phyloP scores from a whole-genome alignment of 2,888 invertebrate genomes.

The Idaea straminata region DNA sequence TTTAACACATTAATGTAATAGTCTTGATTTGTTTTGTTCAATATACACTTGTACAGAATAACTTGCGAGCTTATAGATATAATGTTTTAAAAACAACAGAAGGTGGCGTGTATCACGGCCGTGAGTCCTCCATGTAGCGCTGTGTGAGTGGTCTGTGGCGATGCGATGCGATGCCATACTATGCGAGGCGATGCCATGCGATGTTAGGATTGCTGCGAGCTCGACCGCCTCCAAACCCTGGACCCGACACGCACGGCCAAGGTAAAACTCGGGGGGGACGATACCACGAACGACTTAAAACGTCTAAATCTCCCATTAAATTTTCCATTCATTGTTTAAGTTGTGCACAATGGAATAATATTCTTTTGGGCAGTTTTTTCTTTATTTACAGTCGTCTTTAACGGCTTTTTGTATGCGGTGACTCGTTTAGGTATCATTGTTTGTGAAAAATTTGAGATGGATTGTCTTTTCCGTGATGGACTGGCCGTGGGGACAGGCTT shows the following conservation, averaged over 20 bases:
- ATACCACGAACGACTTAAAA: slow-evolving; percentile 57
- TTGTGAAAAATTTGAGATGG: slow-evolving; percentile 32
- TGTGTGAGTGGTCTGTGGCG: slow-evolving; percentile 75
- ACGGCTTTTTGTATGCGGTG: slow-evolving; percentile 56
- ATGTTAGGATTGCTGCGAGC: slow-evolving; percentile 11
- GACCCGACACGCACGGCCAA: slow-evolving; percentile 41
- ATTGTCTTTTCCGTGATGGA: slow-evolving; percentile 2
- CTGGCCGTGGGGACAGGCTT: slow-evolving; percentile 7
- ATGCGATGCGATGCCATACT: slow-evolving; percentile 71
- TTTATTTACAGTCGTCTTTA: slow-evolving; percentile 27
- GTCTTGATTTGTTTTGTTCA: slow-evolving; percentile 5
- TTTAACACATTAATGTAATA: slow-evolving; percentile 17
- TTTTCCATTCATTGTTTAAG: slow-evolving; percentile 49
- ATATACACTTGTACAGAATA: slow-evolving; percentile 31
- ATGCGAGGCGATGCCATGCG: slow-evolving; percentile 43
- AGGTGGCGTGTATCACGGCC: slow-evolving; percentile 72
- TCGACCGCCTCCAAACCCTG: slow-evolving; percentile 30
- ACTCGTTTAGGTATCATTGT: slow-evolving; percentile 59
- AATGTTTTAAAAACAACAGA: slow-evolving; percentile 78
- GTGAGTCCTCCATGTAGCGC: slow-evolving; percentile 74
- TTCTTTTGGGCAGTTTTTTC: slow-evolving; percentile 31
- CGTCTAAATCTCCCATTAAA: slow-evolving; percentile 67
- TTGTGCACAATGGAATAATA: slow-evolving; percentile 19
- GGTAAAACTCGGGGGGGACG: slow-evolving; percentile 75
- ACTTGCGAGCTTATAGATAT: slow-evolving; percentile 70